phyloP scores from a whole-genome alignment of 1,140 invertebrate genomes.

The Lepidotrigona ventralis region DNA sequence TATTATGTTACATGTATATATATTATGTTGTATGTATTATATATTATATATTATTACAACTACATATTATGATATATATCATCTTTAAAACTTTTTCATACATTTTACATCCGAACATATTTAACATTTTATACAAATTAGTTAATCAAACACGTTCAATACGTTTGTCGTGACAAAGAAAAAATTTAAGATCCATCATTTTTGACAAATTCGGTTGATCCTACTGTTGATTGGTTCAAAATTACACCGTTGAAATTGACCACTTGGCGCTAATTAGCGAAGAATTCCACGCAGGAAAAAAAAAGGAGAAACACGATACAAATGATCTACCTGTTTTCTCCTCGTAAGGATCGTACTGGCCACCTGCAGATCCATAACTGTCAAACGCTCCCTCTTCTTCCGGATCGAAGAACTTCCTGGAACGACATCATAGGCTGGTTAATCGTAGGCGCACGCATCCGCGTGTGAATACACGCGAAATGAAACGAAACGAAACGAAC shows the following conservation, averaged over 20 bases:
- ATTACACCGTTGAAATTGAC: background rate
- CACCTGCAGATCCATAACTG: constrained; percentile 71
- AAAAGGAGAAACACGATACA: background rate
- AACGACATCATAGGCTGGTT: constrained; percentile 28
- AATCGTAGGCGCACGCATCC: background rate
- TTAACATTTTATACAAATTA: background rate
- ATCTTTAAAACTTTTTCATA: too few relatives aligned
- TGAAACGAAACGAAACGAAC: background rate
- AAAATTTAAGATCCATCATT: background rate
- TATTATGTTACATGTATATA: too few relatives aligned
- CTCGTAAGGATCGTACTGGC: constrained; percentile 72
- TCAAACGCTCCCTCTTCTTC: constrained; percentile 75
- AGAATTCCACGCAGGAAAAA: background rate
- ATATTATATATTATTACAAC: too few relatives aligned
- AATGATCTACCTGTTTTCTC: constrained; percentile 68
- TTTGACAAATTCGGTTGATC: background rate
- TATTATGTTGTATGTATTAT: too few relatives aligned
- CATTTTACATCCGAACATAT: too few relatives aligned
- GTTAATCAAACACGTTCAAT: background rate
- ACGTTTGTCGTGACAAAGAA: too few relatives aligned
- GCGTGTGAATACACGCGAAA: background rate
- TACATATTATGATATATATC: too few relatives aligned
- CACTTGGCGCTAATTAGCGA: background rate
- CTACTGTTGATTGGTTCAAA: background rate
- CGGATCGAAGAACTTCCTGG: constrained; percentile 75